These are phyloP conservation scores for Nasonia longicornis DNA, from an alignment of 1,140 invertebrate genomes.

Conservation along the genomic window DNA sequence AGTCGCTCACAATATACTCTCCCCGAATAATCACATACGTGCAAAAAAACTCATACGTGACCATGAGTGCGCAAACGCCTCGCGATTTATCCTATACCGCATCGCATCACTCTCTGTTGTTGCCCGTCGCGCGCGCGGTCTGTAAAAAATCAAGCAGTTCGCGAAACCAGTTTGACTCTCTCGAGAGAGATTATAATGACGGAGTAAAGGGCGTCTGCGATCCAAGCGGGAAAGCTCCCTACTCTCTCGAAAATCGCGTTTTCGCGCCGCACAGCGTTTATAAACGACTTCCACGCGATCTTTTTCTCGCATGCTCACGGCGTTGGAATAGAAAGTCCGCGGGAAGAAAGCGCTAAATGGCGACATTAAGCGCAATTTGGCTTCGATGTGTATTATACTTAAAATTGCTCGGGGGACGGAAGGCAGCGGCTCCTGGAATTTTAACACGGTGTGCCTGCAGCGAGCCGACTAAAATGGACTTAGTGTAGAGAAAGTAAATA, in stretches of 20 bases:
- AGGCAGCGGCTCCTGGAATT: slow-evolving; percentile 25
- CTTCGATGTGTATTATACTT: slow-evolving; percentile 31
- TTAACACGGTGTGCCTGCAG: slow-evolving; percentile 9
- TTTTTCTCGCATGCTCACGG: neutral
- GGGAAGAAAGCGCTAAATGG: slow-evolving; percentile 42
- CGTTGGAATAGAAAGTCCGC: slow-evolving; percentile 31
- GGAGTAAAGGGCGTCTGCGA: slow-evolving; percentile 9
- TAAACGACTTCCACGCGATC: neutral
- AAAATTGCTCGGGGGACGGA: slow-evolving; percentile 21
- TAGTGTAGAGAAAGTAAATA: slow-evolving; percentile 25
- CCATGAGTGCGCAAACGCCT: slow-evolving; percentile 9
- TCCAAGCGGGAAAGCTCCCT: neutral
- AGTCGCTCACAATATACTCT: neutral
- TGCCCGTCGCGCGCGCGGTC: too few relatives aligned
- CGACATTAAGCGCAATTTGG: slow-evolving; percentile 43
- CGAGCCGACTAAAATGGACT: neutral
- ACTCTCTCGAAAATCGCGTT: too few relatives aligned
- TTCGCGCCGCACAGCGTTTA: too few relatives aligned
- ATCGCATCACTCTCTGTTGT: too few relatives aligned
- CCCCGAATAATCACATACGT: slow-evolving; percentile 36
- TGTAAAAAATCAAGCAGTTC: too few relatives aligned
- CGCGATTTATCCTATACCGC: too few relatives aligned
- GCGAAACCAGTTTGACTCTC: too few relatives aligned
- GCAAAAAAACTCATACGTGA: slow-evolving; percentile 55
- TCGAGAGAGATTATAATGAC: neutral